Base-by-base conservation (phyloP, 2,113 vertebrate species). In the Halichoeres trimaculatus region DNA sequence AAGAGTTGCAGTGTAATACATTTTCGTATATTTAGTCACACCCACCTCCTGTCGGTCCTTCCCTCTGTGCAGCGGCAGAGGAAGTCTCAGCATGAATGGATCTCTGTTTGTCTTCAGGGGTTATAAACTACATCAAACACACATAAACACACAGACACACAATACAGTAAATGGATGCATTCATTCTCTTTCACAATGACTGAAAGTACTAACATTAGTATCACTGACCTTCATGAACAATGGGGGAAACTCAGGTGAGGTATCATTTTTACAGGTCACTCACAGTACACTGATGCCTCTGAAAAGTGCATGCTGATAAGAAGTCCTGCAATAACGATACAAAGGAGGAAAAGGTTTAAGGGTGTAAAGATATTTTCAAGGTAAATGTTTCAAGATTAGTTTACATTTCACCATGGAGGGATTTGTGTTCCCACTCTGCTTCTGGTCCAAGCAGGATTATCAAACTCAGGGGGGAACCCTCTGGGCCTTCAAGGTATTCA, bases 11-110 rank as follows among this genome's bases (percentile, higher is more conserved):
- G 26, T 45, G 65, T 59, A 56, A 84, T 78, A 76, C 64, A 60
- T 75, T 63, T 78, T 83, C n/a, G 53, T 66, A 43, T 35, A 68
- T 78, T 63, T 70, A 79, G 88, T 71, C 89, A 91, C 90, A 86
- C 90, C 90, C 90, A 86, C 84, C 43, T 14, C 57, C 20, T 69
- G 52, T 58, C 10, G 52, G 74, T 47, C 77, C 81, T 66, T 10
- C 88, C 83, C 68, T 74, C 78, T 51, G 1, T 11, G 63, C 30
- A 1, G 72, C 52, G 23, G 3, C 14, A 45, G 35, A 62, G 48
- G 40, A 78, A 56, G 45, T 43, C 43, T 50, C 34, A 3, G 43
- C 24, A 77, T 87, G 83, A 90, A 86, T 86, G 81, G 53, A 73
- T 62, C 59, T 41, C 36, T 59, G 57, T 52, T 8, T 70, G 45